Evolutionary conservation across 2,113 vertebrate species (phyloP), one percentile per base, ranked within the genome.

Genomic region (Danio rerio): DNA sequence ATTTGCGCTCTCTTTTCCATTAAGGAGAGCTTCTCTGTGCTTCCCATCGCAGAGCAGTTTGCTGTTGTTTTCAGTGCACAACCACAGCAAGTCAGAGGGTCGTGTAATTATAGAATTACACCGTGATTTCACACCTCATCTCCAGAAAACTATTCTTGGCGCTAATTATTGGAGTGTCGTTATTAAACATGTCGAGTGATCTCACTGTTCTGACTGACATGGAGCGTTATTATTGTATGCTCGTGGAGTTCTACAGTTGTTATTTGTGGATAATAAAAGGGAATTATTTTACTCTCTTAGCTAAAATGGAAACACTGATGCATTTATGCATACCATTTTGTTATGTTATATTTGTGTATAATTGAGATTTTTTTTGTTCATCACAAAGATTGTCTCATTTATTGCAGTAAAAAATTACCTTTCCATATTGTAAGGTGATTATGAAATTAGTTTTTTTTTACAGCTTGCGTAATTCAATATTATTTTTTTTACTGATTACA

Each of bases 91-190:
- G n/a, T 83, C 68, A 45, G 21, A 83, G 55, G 20, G 49, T 68
- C 62, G 11, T 71, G 47, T 80, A 69, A 82, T 82, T 68, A 78
- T 76, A 55, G 21, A 55, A 80, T 78, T 72, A 56, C 59, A 65
- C 72, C 6, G 8, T 11, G 31, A 59, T 66, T 77, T 61, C 74
- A 74, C 72, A 73, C 61, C 40, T 82, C 16, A n/a, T 78, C n/a
- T 73, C 49, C 40, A 31, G 15, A 66, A 31, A 82, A 49, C 42
- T 58, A 59, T 31, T 73, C 15, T 80, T 52, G 49, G 18, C 45
- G 18, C 47, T 85, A 56, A 78, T 83, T 58, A 52, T 78, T 45
- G 61, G 43, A 74, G 69, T 40, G 16, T 59, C 15, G 6, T 53
- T 78, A 66, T 66, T 78, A 78, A 78, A 66, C 62, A 52, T 69